Evolutionary conservation across 2,888 invertebrate species (phyloP), one percentile per base, ranked within the genome.

Genomic region (Nemoura dubitans): DNA sequence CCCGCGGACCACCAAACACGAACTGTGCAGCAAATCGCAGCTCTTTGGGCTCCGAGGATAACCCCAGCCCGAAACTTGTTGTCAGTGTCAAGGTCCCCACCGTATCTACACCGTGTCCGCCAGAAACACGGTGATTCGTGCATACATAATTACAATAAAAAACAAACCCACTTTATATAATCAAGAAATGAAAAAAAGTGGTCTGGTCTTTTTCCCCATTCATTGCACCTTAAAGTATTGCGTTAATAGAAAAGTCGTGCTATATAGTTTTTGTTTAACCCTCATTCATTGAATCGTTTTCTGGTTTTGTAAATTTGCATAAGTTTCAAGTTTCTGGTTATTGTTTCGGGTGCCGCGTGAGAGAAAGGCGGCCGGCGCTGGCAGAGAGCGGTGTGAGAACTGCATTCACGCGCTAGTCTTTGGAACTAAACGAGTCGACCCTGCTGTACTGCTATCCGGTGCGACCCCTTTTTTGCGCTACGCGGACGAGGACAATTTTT

Each of bases 311-410:
- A 25, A 2, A 83, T 83, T 43, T 83, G 28, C 28, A 83, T 83
- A 83, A 83, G 59, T 83, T 83, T 83, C 81, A 83, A 83, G 83
- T 83, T 83, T 30, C 83, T 6, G 21, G 26, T 7, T 26, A 83
- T 59, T 81, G 81, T 81, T 81, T 81, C 16, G 29, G n/a, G n/a
- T 6, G 27, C 78, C 0, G 27, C 10, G 78, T 59, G 59, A 59
- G 21, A 59, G 59, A 59, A 59, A 16, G 59, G 21, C 36, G 36
- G 5, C n/a, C n/a, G n/a, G 36, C 36, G 3, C 36, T 36, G 36
- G 3, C 36, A 36, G 10, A 36, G 10, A 36, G 36, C 10, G 36
- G 2, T 21, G 59, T 59, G 59, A 59, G 59, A 59, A 59, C 21
- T 59, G 36, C 5, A 36, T 36, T 36, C 36, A 36, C 10, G 3